A percentile compares a stretch with the other conserved stretches of the same genome.
Conservation (phyloP, 2,113 vertebrate species). For the Gymnocephalus cernua region DNA sequence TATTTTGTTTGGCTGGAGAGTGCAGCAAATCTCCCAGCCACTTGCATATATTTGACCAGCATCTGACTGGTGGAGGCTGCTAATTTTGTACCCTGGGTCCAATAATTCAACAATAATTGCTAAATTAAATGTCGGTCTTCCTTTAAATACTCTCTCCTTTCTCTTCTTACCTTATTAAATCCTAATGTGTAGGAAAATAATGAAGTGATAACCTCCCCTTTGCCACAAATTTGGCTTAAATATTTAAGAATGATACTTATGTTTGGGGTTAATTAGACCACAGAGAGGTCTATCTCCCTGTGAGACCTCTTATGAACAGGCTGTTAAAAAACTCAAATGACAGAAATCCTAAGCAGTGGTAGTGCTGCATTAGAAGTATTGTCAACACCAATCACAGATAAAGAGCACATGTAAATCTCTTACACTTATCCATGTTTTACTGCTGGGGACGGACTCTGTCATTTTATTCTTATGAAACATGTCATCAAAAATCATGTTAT, state of each 20-base stretch:
- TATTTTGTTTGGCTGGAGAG: too few species aligned
- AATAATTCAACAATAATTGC: background rate
- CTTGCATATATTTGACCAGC: too few species aligned
- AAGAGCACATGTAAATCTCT: background rate
- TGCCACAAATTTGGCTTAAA: background rate
- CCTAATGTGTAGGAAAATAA: slow-evolving; percentile 1
- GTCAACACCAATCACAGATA: background rate
- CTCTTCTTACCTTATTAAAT: background rate
- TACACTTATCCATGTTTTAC: background rate
- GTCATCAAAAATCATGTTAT: background rate
- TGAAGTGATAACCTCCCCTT: background rate
- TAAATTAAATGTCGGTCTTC: background rate
- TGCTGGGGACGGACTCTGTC: background rate
- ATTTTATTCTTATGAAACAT: background rate
- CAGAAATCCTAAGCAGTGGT: background rate
- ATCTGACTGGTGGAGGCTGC: too few species aligned
- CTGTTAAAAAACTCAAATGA: background rate
- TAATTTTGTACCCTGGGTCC: background rate
- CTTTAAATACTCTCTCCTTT: background rate
- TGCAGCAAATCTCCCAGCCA: too few species aligned
- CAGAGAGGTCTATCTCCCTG: background rate
- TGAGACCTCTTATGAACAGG: background rate
- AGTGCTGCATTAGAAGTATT: background rate
- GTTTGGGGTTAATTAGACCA: background rate
- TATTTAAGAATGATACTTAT: background rate